These are phyloP conservation scores for Parauchenoglanis ngamensis DNA, from an alignment of 2,797 vertebrate genomes.

Conservation along the genomic window DNA sequence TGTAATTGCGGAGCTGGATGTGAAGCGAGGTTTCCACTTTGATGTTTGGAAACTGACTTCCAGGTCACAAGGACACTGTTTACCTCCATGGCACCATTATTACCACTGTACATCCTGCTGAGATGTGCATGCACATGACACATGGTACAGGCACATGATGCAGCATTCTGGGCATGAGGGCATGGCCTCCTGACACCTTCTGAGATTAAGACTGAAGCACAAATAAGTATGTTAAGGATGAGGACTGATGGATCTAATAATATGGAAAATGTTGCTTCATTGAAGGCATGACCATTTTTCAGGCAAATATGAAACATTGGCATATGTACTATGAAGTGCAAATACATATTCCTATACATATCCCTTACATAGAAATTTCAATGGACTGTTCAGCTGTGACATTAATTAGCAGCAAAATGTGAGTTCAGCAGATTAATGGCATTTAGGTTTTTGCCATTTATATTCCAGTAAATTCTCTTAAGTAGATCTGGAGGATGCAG, in stretches of 20 bases:
- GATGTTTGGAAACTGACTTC: conserved; percentile 57
- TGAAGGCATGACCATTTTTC: neutral
- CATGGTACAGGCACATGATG: conserved; percentile 50
- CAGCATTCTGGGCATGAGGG: conserved; percentile 64
- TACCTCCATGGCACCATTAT: conserved; percentile 71
- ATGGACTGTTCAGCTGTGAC: no score
- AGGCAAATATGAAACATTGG: neutral
- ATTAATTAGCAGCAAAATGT: neutral
- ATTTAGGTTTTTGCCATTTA: neutral
- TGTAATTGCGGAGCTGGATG: conserved; percentile 48
- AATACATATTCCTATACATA: neutral
- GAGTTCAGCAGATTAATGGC: neutral
- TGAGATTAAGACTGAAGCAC: neutral
- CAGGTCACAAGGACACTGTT: conserved; percentile 62
- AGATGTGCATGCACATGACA: conserved; percentile 36
- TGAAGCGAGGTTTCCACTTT: conserved; percentile 45
- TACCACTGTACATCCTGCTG: conserved; percentile 66
- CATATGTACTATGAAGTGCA: neutral
- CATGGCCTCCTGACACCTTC: conserved; percentile 64
- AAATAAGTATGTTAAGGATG: neutral
- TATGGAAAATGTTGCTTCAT: neutral
- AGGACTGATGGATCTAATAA: neutral
- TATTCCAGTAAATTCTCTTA: neutral
- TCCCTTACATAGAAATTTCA: neutral
- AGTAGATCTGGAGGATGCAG: neutral